Conservation (phyloP, 1,140 invertebrate genomes). For the Bombus superbus region DNA sequence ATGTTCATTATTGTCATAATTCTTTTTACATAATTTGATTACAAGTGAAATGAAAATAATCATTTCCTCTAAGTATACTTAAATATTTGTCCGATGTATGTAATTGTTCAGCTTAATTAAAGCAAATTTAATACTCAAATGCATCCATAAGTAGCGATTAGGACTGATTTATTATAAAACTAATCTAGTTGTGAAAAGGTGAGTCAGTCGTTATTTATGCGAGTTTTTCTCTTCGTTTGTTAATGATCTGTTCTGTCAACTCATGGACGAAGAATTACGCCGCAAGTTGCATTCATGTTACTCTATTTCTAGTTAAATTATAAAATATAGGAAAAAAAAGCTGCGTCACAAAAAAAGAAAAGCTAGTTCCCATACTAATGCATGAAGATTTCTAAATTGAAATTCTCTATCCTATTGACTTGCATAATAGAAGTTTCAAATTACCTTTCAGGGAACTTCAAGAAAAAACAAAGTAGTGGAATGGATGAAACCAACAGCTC, state of each 20-base stretch:
- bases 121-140: background rate
- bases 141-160: background rate
- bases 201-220: slow-evolving; percentile 9
- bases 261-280: slow-evolving; percentile 22
- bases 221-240: background rate
- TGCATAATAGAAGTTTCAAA: background rate
- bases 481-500: slow-evolving; percentile 88
- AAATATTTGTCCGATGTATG: background rate
- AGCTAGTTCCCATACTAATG: background rate
- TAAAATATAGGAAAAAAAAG: background rate
- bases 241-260: background rate
- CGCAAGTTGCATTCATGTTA: background rate
- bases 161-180: background rate
- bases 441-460: slow-evolving; percentile 81
- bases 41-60: background rate
- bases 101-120: no score
- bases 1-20: background rate
- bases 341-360: background rate
- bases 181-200: background rate
- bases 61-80: background rate
- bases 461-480: slow-evolving; percentile 88
- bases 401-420: background rate
- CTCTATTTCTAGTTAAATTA: background rate
- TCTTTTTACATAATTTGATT: background rate
- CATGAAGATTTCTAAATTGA: background rate